Evolutionary conservation across 2,888 invertebrate species (phyloP).

Genomic region (Clistopyga incitator): DNA sequence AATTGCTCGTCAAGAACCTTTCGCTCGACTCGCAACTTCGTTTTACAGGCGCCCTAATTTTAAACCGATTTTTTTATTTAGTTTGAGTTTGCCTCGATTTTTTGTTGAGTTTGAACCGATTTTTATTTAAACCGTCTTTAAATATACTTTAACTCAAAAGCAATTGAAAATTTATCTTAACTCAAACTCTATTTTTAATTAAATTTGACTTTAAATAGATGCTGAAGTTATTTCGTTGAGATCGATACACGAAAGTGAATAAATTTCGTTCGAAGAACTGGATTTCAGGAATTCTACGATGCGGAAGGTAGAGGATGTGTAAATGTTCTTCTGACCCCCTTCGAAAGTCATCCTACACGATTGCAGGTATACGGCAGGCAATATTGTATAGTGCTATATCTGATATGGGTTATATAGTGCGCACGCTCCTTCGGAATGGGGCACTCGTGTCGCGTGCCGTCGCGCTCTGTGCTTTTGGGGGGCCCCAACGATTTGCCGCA

Average conservation of each 20-base stretch:
- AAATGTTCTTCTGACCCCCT: neutral
- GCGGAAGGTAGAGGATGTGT: neutral
- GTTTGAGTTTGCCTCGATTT: no score
- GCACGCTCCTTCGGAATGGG: slow-evolving; percentile 33
- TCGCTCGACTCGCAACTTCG: no score
- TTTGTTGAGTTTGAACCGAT: no score
- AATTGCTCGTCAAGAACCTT: no score
- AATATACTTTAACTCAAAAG: no score
- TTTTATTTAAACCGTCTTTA: no score
- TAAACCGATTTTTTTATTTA: no score
- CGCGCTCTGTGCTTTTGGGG: slow-evolving; percentile 73
- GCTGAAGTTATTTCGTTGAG: neutral
- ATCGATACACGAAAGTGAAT: neutral
- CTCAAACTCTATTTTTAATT: no score
- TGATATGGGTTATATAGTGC: slow-evolving; percentile 1
- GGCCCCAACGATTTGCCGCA: slow-evolving; percentile 78
- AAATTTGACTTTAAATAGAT: no score
- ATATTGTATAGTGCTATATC: neutral
- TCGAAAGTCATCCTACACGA: neutral
- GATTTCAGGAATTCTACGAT: neutral
- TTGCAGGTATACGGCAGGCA: neutral
- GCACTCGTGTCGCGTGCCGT: slow-evolving; percentile 78
- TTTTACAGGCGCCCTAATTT: no score
- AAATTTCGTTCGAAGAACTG: neutral
- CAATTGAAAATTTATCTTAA: no score